phyloP scores from a whole-genome alignment of 1,140 invertebrate genomes.

The Antheraea pernyi region DNA sequence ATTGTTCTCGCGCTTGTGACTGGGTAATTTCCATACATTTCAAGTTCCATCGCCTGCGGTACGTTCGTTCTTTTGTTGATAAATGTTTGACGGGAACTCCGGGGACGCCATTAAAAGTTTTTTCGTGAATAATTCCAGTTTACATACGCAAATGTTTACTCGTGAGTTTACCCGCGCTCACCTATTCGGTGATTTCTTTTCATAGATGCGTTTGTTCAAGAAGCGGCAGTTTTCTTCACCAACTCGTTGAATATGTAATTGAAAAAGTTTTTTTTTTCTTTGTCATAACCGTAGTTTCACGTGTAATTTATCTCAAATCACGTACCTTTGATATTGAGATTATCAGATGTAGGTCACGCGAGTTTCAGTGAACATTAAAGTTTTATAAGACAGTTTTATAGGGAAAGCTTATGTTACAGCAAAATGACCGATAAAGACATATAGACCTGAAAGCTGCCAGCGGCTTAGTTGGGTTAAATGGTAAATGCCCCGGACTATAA shows the following conservation, averaged over 20 bases:
- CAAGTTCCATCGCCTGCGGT: conserved; percentile 78
- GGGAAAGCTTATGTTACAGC: conserved; percentile 25
- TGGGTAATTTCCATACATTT: conserved; percentile 79
- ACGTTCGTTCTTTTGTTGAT: conserved; percentile 79
- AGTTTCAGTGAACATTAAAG: background rate
- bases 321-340: conserved; percentile 6
- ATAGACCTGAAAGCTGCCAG: conserved; percentile 32
- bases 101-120: conserved; percentile 79
- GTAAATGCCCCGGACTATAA: conserved; percentile 34
- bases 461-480: conserved; percentile 33
- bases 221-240: conserved; percentile 55
- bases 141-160: conserved; percentile 79
- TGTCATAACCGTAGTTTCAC: conserved; percentile 35
- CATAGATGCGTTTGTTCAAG: conserved; percentile 66
- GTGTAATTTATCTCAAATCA: conserved; percentile 18
- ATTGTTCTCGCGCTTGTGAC: conserved; percentile 76
- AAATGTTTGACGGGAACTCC: conserved; percentile 79
- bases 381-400: conserved; percentile 11
- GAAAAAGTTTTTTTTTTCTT: conserved; percentile 56
- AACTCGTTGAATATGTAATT: conserved; percentile 68
- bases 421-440: conserved; percentile 34
- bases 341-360: background rate
- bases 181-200: conserved; percentile 77
- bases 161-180: conserved; percentile 71
- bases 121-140: conserved; percentile 79